Conservation (phyloP, 2,888 invertebrate species). For the Agapetus fuscipes region DNA sequence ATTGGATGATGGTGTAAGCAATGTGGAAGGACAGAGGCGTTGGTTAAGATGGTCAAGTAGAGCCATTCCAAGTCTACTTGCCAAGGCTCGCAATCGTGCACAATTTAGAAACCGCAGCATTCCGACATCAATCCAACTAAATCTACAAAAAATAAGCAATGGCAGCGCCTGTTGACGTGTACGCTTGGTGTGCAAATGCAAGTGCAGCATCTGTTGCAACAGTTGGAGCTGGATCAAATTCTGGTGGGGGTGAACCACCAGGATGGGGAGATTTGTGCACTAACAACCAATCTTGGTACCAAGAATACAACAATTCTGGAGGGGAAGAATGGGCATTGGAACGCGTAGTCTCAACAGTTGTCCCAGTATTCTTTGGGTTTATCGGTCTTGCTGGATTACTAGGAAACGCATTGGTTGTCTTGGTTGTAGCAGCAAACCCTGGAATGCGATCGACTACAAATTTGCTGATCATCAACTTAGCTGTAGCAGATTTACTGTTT, state of each 20-base stretch:
- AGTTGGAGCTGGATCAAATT: not conserved
- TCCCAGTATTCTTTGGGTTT: slow-evolving; percentile 75
- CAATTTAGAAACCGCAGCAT: no score
- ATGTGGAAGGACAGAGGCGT: no score
- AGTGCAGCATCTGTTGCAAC: no score
- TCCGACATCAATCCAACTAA: no score
- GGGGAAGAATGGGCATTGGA: slow-evolving; percentile 47
- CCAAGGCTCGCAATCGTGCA: no score
- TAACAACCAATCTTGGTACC: slow-evolving; percentile 12
- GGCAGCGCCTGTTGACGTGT: slow-evolving; percentile 2
- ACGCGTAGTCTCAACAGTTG: slow-evolving; percentile 59
- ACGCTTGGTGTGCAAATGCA: slow-evolving; percentile 7
- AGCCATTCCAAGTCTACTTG: no score
- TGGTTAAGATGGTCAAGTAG: no score
- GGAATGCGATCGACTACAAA: slow-evolving; percentile 93
- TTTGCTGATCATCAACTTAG: slow-evolving; percentile 81
- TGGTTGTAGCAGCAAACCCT: slow-evolving; percentile 80
- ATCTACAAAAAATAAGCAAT: not conserved
- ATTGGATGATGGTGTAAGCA: no score
- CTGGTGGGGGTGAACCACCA: not conserved
- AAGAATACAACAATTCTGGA: slow-evolving; percentile 25
- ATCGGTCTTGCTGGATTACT: slow-evolving; percentile 81
- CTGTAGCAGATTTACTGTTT: slow-evolving; percentile 83
- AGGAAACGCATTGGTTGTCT: slow-evolving; percentile 81
- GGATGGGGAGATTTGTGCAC: slow-evolving; percentile 14